Percentiles rank a stretch among this genome's conserved stretches.
These are phyloP conservation scores for Muschampia plurimacula DNA, from an alignment of 2,888 invertebrate genomes.

Conservation along the genomic window DNA sequence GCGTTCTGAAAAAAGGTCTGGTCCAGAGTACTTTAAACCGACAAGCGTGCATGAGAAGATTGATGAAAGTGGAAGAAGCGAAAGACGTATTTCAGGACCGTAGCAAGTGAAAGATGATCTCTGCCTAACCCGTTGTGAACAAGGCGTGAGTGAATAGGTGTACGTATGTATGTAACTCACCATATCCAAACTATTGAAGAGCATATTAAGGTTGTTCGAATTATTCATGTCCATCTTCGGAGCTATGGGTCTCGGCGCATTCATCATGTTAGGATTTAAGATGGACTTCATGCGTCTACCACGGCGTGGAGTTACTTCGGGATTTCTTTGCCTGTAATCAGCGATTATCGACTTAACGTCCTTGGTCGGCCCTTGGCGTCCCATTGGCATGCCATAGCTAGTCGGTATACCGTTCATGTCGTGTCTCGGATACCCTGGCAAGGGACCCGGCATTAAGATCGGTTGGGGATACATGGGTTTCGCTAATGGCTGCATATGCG, in stretches of 20 bases:
- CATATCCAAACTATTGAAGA: conserved; percentile 82
- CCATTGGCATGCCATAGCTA: conserved; percentile 83
- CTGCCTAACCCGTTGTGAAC: no score
- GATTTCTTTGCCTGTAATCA: conserved; percentile 91
- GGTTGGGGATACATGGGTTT: conserved; percentile 76
- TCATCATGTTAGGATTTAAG: conserved; percentile 78
- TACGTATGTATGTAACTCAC: no score
- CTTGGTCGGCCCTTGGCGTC: conserved; percentile 91
- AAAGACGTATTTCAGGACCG: no score
- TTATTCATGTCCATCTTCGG: conserved; percentile 74
- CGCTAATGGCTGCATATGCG: conserved; percentile 74
- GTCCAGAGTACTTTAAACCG: no score
- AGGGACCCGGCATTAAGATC: conserved; percentile 72
- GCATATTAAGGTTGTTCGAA: conserved; percentile 69
- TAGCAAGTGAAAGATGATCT: no score
- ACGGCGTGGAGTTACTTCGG: conserved; percentile 89
- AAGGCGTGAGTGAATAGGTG: no score
- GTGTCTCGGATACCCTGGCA: conserved; percentile 70
- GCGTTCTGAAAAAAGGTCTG: no score
- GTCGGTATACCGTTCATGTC: conserved; percentile 85
- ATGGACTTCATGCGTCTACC: conserved; percentile 87
- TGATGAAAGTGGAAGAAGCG: no score
- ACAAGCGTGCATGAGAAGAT: no score
- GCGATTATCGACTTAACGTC: conserved; percentile 94
- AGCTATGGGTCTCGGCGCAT: conserved; percentile 72